These are phyloP conservation scores for Piprites chloris DNA, from an alignment of 2,113 vertebrate species.

Conservation along the genomic window DNA sequence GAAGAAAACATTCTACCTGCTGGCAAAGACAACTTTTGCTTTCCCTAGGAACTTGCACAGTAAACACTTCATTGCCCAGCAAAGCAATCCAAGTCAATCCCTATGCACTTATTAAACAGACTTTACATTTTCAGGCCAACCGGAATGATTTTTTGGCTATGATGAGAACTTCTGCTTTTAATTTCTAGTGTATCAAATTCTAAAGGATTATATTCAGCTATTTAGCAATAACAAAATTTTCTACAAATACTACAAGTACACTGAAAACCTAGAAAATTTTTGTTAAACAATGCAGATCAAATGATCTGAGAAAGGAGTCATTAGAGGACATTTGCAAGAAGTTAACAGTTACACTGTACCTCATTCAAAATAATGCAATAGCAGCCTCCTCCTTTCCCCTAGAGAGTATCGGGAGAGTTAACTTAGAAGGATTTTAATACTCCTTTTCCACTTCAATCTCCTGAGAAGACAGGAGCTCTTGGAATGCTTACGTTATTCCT, in stretches of 20 bases:
- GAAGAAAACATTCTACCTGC: not conserved
- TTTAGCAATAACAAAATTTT: conserved; percentile 13
- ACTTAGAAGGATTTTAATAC: conserved; percentile 2
- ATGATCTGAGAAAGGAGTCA: not conserved
- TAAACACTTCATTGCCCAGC: not conserved
- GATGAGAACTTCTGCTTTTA: conserved; percentile 30
- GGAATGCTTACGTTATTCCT: not conserved
- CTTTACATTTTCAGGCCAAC: not conserved
- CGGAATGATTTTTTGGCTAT: not conserved
- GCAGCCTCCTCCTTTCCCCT: not conserved
- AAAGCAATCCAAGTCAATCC: not conserved
- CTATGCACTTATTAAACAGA: not conserved
- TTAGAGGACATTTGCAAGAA: conserved; percentile 17
- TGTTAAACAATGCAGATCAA: not conserved
- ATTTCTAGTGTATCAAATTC: conserved; percentile 19
- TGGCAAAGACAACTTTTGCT: not conserved
- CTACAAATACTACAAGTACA: not conserved
- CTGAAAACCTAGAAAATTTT: not conserved
- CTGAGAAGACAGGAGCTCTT: not conserved
- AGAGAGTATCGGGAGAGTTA: not conserved
- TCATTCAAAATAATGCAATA: conserved; percentile 12
- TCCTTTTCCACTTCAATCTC: not conserved
- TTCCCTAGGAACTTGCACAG: not conserved
- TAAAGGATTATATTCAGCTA: conserved; percentile 17
- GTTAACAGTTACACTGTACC: not conserved